These are phyloP conservation scores for Melipona quadrifasciata DNA, from an alignment of 1,140 invertebrate genomes.

Conservation along the genomic window DNA sequence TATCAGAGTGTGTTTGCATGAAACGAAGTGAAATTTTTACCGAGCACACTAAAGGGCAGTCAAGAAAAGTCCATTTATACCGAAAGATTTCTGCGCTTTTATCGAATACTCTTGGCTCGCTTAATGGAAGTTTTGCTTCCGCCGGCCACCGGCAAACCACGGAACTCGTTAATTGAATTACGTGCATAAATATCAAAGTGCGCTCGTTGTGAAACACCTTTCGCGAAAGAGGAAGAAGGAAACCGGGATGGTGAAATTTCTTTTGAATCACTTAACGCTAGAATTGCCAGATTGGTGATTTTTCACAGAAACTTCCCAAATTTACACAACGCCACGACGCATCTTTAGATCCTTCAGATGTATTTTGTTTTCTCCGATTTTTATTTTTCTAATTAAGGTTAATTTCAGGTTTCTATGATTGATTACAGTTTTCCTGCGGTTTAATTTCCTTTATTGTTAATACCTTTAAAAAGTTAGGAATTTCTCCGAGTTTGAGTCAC, in stretches of 20 bases:
- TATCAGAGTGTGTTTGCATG: background rate
- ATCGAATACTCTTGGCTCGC: background rate
- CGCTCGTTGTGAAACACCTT: background rate
- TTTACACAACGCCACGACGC: no score
- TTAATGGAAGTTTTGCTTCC: background rate
- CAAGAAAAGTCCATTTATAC: background rate
- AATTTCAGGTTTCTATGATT: no score
- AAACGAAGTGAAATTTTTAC: background rate
- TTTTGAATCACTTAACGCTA: background rate
- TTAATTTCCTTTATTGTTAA: no score
- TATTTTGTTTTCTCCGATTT: no score
- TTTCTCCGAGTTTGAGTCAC: no score
- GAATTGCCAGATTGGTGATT: no score
- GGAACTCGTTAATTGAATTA: background rate
- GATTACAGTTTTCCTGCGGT: no score
- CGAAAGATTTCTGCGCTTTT: background rate
- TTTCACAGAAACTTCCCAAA: no score
- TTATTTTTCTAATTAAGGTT: no score
- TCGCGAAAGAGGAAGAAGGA: background rate
- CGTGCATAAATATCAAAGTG: background rate
- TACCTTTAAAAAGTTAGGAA: no score
- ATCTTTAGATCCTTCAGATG: no score
- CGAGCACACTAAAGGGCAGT: background rate
- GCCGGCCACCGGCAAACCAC: background rate
- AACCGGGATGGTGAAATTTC: background rate